phyloP scores from a whole-genome alignment of 2,888 invertebrate genomes.

The Scaptomyza caliginosa region DNA sequence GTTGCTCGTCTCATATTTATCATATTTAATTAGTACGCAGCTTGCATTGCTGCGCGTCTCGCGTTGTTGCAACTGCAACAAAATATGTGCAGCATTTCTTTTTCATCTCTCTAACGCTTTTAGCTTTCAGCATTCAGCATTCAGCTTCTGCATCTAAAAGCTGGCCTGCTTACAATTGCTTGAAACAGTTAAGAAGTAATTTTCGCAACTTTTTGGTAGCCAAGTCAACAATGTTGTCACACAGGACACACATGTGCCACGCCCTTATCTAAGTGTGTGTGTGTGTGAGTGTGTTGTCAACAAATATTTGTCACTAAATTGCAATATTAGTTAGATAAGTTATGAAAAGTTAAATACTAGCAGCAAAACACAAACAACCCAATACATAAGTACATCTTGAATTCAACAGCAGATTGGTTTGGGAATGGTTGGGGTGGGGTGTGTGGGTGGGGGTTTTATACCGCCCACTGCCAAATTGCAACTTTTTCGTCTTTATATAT shows the following conservation, averaged over 20 bases:
- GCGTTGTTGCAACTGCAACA: constrained; percentile 47
- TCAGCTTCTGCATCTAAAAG: no score
- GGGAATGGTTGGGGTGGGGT: background rate
- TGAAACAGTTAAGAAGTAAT: constrained; percentile 65
- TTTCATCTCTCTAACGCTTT: no score
- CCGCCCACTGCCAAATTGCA: constrained; percentile 7
- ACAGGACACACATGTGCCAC: constrained; percentile 22
- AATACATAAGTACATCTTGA: background rate
- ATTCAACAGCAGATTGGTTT: constrained; percentile 3
- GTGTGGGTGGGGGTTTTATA: no score
- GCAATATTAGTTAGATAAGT: constrained; percentile 73
- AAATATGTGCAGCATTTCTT: constrained; percentile 52
- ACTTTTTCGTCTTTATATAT: constrained; percentile 12
- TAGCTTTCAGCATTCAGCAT: no score
- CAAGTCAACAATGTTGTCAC: constrained; percentile 68
- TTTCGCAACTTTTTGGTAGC: constrained; percentile 41
- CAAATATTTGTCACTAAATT: constrained; percentile 72
- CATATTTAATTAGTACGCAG: constrained; percentile 72
- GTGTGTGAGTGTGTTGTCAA: constrained; percentile 55
- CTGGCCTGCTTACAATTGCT: background rate
- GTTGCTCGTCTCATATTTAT: constrained; percentile 73
- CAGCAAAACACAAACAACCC: constrained; percentile 17
- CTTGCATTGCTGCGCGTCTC: constrained; percentile 32
- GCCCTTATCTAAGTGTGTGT: constrained; percentile 5
- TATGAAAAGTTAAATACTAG: constrained; percentile 76